Evolutionary conservation across 2,113 vertebrate genomes (phyloP).

Genomic region (Chlamydotis undulata): DNA sequence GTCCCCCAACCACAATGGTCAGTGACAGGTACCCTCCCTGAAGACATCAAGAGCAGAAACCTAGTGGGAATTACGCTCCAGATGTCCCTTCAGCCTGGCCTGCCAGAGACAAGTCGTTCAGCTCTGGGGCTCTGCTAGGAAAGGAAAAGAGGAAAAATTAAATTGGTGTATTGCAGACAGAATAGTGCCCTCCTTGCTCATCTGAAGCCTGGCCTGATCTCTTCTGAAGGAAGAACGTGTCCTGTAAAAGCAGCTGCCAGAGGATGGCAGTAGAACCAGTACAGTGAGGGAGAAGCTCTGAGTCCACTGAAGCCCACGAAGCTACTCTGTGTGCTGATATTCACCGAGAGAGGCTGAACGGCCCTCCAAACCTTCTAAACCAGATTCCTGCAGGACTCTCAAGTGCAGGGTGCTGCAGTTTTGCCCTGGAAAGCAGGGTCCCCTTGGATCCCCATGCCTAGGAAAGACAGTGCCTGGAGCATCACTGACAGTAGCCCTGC

Average conservation of each 20-base stretch:
- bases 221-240: background rate
- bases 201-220: background rate
- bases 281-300: background rate
- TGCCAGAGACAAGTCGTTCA: background rate
- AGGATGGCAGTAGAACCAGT: conserved; percentile 1
- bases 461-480: background rate
- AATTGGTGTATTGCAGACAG: too few relatives aligned
- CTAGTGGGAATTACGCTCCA: background rate
- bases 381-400: background rate
- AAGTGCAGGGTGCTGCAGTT: background rate
- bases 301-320: background rate
- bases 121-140: background rate
- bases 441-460: background rate
- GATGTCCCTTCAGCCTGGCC: background rate
- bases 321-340: background rate
- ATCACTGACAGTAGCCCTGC: background rate
- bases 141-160: background rate
- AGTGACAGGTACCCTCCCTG: background rate
- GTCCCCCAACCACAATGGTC: too few relatives aligned
- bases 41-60: background rate
- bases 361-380: background rate
- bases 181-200: background rate
- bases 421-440: background rate
- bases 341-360: background rate
- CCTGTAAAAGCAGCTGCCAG: background rate